Evolutionary conservation across 2,888 invertebrate species (phyloP), one percentile per base, ranked within the genome.

Genomic region (Tuberolachnus salignus): DNA sequence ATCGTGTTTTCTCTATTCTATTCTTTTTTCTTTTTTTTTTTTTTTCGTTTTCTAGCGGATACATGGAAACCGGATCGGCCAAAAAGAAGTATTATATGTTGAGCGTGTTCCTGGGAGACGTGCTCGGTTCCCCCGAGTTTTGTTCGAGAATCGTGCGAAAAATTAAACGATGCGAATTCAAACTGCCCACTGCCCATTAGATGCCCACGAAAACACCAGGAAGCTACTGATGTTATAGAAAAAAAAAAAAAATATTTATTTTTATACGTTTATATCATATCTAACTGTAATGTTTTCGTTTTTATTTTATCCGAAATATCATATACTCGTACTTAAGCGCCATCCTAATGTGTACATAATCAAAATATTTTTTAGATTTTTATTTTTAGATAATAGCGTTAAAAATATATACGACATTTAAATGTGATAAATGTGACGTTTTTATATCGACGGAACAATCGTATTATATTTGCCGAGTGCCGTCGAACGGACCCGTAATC

Each of bases 81-180:
- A 90, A 90, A 84, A 87, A 93, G 86, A 92, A 94, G 87, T 91
- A 91, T 86, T 94, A 93, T 86, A 88, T 94, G 53, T 89, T 94
- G 82, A 94, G 94, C 84, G 92, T 94, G 81, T 94, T 94, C 86
- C 87, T 94, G 80, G 94, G 94, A 44, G 93, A 94, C 86, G 93
- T 94, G 84, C 91, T 94, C 81, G 92, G 91, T 21, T 93, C 93
- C 80, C 91, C 92, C 16, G 90, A 89, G 83, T 88, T 94, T 78
- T 94, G 94, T 85, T 63, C 71, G 71, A 69, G 80, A 51, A 78
- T 78, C 59, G 67, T n/a, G 21, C 21, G 67, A 21, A 78, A 78
- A 59, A 69, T 78, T 49, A 78, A 78, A 69, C 59, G 78, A 4
- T 78, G 78, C 49, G 78, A 78, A 16, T 63, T 44, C 11, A 63